Evolutionary conservation across 1,140 invertebrate genomes (phyloP).

Genomic region (Adelges cooleyi): DNA sequence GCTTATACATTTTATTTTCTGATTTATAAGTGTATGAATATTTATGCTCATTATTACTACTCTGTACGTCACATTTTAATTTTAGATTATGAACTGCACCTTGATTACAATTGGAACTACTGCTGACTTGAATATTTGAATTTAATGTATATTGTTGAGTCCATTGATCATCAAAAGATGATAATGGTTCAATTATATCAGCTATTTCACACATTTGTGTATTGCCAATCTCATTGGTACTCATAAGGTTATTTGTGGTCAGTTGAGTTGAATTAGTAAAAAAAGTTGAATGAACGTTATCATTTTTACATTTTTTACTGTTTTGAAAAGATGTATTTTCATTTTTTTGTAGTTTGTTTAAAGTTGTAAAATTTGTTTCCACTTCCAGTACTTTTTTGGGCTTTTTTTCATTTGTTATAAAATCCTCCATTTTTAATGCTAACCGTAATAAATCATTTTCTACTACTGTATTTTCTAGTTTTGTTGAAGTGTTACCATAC

Average conservation of each 20-base stretch:
- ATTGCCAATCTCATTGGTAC: conserved; percentile 1
- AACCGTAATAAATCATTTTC: conserved; percentile 10
- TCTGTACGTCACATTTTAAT: too few species aligned
- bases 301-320: not conserved
- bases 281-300: too few species aligned
- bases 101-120: too few species aligned
- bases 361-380: not conserved
- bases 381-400: not conserved
- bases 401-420: not conserved
- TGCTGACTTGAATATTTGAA: too few species aligned
- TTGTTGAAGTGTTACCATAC: not conserved
- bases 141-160: too few species aligned
- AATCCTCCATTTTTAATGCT: conserved; percentile 21
- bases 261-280: too few species aligned
- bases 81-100: too few species aligned
- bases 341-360: conserved; percentile 1
- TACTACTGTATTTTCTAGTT: not conserved
- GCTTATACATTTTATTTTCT: too few species aligned
- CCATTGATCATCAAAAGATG: conserved; percentile 23
- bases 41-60: too few species aligned
- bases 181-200: conserved; percentile 18
- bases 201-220: conserved; percentile 27
- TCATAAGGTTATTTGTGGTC: too few species aligned
- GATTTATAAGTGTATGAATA: too few species aligned
- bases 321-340: not conserved